phyloP scores from a whole-genome alignment of 2,113 vertebrate genomes.

The Spea multiplicata region DNA sequence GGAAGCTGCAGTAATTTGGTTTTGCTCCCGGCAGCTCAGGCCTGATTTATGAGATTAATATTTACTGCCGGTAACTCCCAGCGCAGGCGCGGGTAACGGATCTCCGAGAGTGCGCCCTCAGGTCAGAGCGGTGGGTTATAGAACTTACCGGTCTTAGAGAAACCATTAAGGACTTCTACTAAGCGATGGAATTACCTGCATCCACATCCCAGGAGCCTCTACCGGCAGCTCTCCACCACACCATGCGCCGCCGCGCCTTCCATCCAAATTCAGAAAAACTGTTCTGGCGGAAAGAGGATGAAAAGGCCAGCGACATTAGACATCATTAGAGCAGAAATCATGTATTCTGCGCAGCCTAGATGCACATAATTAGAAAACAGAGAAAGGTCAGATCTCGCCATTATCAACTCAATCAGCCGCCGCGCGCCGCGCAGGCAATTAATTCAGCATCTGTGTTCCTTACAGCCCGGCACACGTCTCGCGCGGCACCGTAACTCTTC shows the following conservation, averaged over 20 bases:
- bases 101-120: too few species aligned
- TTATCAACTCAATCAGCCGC: constrained; percentile 84
- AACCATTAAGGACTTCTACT: too few species aligned
- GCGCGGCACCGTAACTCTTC: constrained; percentile 84
- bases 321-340: constrained; percentile 72
- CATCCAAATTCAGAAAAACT: neutral
- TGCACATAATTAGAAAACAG: constrained; percentile 89
- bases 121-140: constrained; percentile 24
- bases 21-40: neutral
- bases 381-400: constrained; percentile 85
- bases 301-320: constrained; percentile 62
- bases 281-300: constrained; percentile 47
- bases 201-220: too few species aligned
- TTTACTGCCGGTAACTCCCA: neutral
- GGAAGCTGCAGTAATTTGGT: neutral
- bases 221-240: neutral
- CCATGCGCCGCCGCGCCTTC: neutral
- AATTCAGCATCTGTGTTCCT: constrained; percentile 99
- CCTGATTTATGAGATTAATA: constrained; percentile 28
- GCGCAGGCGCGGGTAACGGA: too few species aligned
- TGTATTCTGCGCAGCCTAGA: constrained; percentile 69
- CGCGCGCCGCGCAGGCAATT: constrained; percentile 93
- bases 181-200: constrained; percentile 12
- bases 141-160: neutral
- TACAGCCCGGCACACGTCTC: constrained; percentile 81